Evolutionary conservation across 2,888 invertebrate species (phyloP).

Genomic region (Autographa gamma): DNA sequence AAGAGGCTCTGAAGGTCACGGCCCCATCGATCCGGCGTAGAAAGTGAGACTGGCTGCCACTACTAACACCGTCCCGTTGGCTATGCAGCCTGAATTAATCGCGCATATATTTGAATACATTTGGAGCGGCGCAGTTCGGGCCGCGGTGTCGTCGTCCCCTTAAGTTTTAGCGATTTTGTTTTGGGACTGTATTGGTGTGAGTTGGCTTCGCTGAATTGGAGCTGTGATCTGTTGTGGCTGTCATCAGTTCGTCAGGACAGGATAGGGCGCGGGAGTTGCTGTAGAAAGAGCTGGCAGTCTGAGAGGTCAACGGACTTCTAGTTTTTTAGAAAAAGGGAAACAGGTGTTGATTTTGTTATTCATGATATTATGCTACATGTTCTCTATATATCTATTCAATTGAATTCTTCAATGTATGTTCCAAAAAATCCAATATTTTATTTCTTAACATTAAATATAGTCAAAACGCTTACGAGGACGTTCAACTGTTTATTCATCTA

Average conservation of each 20-base stretch:
- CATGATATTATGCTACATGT: not conserved
- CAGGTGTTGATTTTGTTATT: not conserved
- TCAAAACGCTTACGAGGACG: too few species aligned
- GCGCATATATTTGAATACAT: constrained; percentile 89
- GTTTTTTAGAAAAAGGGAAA: constrained; percentile 10
- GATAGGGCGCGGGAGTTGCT: not conserved
- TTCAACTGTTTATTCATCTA: too few species aligned
- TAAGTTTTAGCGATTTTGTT: constrained; percentile 87
- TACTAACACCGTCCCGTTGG: constrained; percentile 89
- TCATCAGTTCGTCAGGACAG: constrained; percentile 27
- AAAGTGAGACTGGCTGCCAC: constrained; percentile 88
- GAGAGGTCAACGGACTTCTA: constrained; percentile 20
- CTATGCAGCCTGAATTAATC: constrained; percentile 90
- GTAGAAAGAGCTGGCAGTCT: not conserved
- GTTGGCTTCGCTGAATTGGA: constrained; percentile 25
- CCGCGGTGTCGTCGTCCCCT: constrained; percentile 86
- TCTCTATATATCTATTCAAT: not conserved
- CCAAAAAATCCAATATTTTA: too few species aligned
- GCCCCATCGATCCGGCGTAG: constrained; percentile 88
- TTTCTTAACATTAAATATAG: too few species aligned
- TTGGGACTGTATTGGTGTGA: constrained; percentile 52
- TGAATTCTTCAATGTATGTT: too few species aligned
- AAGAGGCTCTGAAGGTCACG: constrained; percentile 88
- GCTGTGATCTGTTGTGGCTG: constrained; percentile 15
- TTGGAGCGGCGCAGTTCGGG: constrained; percentile 82